Evolutionary conservation across 2,888 invertebrate species (phyloP), one percentile per base, ranked within the genome.

Genomic region (Branchipolynoe longqiensis): DNA sequence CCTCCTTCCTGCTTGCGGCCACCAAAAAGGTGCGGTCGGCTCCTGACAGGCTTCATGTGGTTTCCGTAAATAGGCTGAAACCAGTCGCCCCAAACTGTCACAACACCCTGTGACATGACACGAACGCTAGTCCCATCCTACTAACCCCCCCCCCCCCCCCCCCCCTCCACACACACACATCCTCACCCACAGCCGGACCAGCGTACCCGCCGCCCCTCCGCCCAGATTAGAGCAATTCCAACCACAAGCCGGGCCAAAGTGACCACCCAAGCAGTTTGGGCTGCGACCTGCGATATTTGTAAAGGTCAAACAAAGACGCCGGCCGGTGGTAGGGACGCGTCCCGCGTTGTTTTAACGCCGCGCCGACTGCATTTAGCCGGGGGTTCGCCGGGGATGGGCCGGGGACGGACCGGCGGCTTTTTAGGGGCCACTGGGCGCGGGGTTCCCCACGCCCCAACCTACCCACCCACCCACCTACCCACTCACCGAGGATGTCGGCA

Each of bases 241-340:
- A 69, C 69, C 69, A 69, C 36, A 69, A 12, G 56, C n/a, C 18
- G 38, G 14, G 0, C 36, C 36, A 38, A 69, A 69, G 38, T 69
- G 69, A 69, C 69, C 69, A 69, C 69, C 69, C 69, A 69, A 69
- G 69, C 69, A 69, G 69, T 69, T 69, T 69, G 69, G n/a, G 69
- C 38, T 12, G 18, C 69, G 69, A 69, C 69, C 69, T 69, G 69
- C 69, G 69, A 69, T 38, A 69, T 69, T 69, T 69, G 69, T 4
- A 69, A 69, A 69, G 69, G 69, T 69, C 69, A 69, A 69, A 69
- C 69, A 69, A 69, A 69, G 38, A 38, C 69, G 2, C 6, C 38
- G 69, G 62, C 62, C 25, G 62, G 31, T 62, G 62, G n/a, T 14
- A 31, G 28, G 31, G n/a, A 36, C 14, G 69, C 69, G 38, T 38